phyloP scores from a whole-genome alignment of 1,140 invertebrate species.

The Thaumatotibia leucotreta region DNA sequence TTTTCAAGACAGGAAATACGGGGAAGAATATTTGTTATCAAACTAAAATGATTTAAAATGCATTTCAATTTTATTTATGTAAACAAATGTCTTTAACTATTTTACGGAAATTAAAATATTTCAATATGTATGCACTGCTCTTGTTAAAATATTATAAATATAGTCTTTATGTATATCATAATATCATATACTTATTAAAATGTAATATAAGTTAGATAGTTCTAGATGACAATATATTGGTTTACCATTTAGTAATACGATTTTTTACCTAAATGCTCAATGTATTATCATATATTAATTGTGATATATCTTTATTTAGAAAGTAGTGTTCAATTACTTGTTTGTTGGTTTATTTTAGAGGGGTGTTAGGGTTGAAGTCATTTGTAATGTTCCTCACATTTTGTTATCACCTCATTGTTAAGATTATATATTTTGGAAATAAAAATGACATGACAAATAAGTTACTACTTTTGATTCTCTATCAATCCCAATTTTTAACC shows the following conservation, averaged over 20 bases:
- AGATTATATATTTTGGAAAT: constrained; percentile 19
- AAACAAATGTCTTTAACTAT: background rate
- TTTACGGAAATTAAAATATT: background rate
- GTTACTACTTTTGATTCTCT: background rate
- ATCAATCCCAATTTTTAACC: too few species aligned
- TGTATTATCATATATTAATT: background rate
- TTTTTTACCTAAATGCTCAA: constrained; percentile 13
- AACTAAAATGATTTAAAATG: background rate
- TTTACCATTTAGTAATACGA: constrained; percentile 3
- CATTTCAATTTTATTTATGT: background rate
- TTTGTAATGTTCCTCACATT: background rate
- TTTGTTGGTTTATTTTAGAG: constrained; percentile 6
- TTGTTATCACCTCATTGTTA: constrained; percentile 6
- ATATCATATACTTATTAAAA: background rate
- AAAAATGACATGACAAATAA: constrained; percentile 11
- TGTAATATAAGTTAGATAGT: constrained; percentile 1
- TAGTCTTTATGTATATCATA: background rate
- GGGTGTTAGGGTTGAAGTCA: background rate
- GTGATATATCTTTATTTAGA: background rate
- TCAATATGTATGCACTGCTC: background rate
- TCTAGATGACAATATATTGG: constrained; percentile 13
- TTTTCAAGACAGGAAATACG: background rate
- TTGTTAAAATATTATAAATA: background rate
- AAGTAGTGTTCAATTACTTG: background rate
- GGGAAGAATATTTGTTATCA: background rate